Evolutionary conservation across 2,888 invertebrate species (phyloP).

Genomic region (Sarcophaga subvicina): DNA sequence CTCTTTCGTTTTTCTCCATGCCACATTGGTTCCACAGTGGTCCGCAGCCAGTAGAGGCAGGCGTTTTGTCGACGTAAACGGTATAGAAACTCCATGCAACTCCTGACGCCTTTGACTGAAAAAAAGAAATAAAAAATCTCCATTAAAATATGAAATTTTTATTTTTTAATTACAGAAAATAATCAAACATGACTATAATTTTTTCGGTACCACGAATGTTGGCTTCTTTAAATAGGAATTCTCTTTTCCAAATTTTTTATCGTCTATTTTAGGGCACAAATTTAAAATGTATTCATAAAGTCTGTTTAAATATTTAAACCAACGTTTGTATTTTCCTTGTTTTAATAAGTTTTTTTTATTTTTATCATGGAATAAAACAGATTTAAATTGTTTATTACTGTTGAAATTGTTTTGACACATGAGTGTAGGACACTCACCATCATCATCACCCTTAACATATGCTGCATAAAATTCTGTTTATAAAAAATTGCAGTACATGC

Average conservation of each 20-base stretch:
- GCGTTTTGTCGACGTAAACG: too few species aligned
- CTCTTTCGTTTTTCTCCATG: too few species aligned
- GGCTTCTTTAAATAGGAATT: too few species aligned
- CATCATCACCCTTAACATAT: slow-evolving; percentile 21
- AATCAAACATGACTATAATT: neutral
- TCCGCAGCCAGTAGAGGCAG: too few species aligned
- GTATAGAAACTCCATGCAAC: too few species aligned
- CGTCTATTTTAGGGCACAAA: neutral
- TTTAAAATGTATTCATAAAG: neutral
- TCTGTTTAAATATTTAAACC: slow-evolving; percentile 10
- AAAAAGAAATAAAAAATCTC: too few species aligned
- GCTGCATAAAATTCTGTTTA: neutral
- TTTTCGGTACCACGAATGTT: neutral
- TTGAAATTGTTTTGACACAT: slow-evolving; percentile 58
- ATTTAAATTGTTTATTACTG: slow-evolving; percentile 67
- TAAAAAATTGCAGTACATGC: slow-evolving; percentile 6
- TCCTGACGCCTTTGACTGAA: too few species aligned
- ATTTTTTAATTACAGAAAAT: too few species aligned
- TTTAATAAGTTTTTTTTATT: neutral
- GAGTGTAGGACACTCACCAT: slow-evolving; percentile 39
- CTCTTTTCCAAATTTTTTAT: neutral
- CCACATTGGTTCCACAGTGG: too few species aligned
- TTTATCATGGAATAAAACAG: slow-evolving; percentile 19
- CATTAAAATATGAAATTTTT: too few species aligned
- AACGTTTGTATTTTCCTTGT: neutral